Base-by-base conservation (phyloP, 2,797 vertebrate species). In the Denticeps clupeoides region DNA sequence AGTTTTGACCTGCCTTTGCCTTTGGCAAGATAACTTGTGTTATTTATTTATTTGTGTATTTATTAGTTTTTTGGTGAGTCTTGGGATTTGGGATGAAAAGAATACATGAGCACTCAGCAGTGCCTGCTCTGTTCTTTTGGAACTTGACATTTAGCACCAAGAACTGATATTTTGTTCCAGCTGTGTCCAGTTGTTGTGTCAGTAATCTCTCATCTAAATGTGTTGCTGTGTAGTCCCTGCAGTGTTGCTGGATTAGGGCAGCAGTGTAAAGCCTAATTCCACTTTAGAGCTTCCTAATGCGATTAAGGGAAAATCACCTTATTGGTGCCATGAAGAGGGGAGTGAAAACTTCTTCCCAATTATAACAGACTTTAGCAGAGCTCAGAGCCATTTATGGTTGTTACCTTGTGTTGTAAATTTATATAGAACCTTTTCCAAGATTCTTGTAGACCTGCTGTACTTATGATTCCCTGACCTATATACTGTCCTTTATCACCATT, bases 221-320 rank as follows among this genome's bases (percentile, higher is more conserved):
- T 37, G 33, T 19, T 16, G 33, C 7, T 1, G 16, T 9, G 15
- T 19, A 18, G 16, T 16, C 16, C 16, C 16, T 8, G 18, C 33
- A 18, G 33, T 16, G 33, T 33, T 37, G 15, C 15, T 16, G 33
- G 33, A 37, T 37, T 37, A 37, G 33, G 16, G 16, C 16, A 7
- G 19, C 15, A 37, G 33, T 37, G 33, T 19, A 37, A 37, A 15
- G 33, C 33, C 16, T 37, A 37, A 37, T 37, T 37, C 33, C 15
- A 35, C 32, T 37, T 37, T 8, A 8, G 16, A 37, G 33, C 33
- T 33, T 16, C 16, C 7, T 37, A 37, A 37, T 37, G 16, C 33
- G 33, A 37, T 37, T 37, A 37, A 33, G 16, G 16, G 33, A 33
- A 37, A 37, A 37, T 18, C 33, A 37, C 37, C 33, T 37, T 37